These are phyloP conservation scores for Aspidiotus destructor DNA, from an alignment of 2,888 invertebrate genomes.

Conservation along the genomic window DNA sequence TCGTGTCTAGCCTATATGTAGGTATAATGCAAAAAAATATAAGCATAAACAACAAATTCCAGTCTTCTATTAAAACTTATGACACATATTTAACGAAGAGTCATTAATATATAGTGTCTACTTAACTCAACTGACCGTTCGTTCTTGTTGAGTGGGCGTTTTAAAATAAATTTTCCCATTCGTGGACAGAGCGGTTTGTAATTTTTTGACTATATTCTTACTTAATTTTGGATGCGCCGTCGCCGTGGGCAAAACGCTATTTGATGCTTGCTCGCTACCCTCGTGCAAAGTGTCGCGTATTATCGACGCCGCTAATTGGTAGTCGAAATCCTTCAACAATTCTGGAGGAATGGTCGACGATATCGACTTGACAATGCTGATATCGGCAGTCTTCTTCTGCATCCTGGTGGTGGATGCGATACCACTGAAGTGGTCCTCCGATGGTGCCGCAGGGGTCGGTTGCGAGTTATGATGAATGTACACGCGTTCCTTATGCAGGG, in stretches of 20 bases:
- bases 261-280: slow-evolving; percentile 6
- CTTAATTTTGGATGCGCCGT: slow-evolving; percentile 2
- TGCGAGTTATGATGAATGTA: slow-evolving; percentile 31
- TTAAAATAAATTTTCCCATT: slow-evolving; percentile 13
- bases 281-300: slow-evolving; percentile 1
- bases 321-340: slow-evolving; percentile 24
- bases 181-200: slow-evolving; percentile 15
- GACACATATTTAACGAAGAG: no score
- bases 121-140: slow-evolving; percentile 14
- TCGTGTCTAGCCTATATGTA: no score
- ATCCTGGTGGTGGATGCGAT: neutral
- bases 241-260: slow-evolving; percentile 5
- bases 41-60: no score
- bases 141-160: slow-evolving; percentile 21
- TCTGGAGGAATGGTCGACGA: slow-evolving; percentile 30
- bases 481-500: slow-evolving; percentile 29
- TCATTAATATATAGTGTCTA: no score
- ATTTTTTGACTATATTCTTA: slow-evolving; percentile 11
- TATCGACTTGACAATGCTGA: slow-evolving; percentile 23
- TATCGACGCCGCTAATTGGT: slow-evolving; percentile 17
- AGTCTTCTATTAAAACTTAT: no score
- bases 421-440: slow-evolving; percentile 2
- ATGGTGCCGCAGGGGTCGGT: slow-evolving; percentile 2
- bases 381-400: slow-evolving; percentile 8
- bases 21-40: no score